Evolutionary conservation across 1,140 invertebrate genomes (phyloP).

Genomic region (Drosophila equinoxialis): DNA sequence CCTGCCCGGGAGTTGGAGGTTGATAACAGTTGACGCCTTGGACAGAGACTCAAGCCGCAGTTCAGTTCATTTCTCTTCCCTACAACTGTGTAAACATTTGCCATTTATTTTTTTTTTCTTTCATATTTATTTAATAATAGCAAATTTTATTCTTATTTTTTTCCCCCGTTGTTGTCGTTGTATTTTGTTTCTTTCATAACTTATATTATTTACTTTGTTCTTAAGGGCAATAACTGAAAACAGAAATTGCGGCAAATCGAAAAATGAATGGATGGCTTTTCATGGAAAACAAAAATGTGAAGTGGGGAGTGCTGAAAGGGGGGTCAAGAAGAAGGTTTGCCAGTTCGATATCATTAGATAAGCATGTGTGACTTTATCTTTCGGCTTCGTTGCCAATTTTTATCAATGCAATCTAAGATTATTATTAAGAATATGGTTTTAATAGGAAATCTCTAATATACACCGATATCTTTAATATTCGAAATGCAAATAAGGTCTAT

Average conservation of each 20-base stretch:
- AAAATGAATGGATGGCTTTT: constrained; percentile 7
- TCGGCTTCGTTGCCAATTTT: neutral
- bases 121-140: constrained; percentile 55
- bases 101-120: constrained; percentile 16
- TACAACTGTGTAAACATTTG: constrained; percentile 73
- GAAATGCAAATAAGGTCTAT: no score
- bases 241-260: constrained; percentile 48
- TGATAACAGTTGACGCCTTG: constrained; percentile 17
- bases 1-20: neutral
- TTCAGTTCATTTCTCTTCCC: constrained; percentile 52
- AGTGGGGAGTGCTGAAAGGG: neutral
- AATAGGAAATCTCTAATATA: neutral
- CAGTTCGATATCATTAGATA: no score
- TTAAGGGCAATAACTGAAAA: constrained; percentile 53
- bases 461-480: no score
- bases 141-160: constrained; percentile 19
- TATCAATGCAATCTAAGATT: neutral
- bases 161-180: neutral
- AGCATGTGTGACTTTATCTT: no score
- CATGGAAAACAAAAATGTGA: neutral
- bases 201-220: constrained; percentile 70
- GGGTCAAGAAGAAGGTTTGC: no score
- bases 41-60: constrained; percentile 14
- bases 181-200: constrained; percentile 53
- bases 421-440: neutral